These are phyloP conservation scores for Ormia ochracea DNA, from an alignment of 2,888 invertebrate genomes.

Conservation along the genomic window DNA sequence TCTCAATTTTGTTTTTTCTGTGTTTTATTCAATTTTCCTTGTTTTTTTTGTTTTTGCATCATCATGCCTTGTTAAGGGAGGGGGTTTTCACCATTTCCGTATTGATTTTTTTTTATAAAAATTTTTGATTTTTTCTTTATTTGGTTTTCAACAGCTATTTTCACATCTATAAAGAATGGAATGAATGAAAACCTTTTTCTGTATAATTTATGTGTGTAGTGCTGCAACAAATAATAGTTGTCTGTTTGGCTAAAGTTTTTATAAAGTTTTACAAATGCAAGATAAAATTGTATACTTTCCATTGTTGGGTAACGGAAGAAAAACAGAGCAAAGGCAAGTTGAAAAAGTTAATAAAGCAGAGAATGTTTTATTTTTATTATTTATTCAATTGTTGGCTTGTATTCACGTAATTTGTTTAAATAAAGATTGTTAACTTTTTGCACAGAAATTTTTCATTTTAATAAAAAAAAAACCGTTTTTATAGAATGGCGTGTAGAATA, in stretches of 20 bases:
- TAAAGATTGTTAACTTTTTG: conserved; percentile 25
- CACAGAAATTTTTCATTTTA: neutral
- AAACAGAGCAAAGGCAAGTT: conserved; percentile 1
- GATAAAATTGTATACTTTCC: neutral
- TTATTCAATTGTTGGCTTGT: neutral
- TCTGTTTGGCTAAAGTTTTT: conserved; percentile 45
- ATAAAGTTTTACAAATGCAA: neutral
- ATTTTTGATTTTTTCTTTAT: neutral
- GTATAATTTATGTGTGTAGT: neutral
- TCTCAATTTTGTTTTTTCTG: neutral
- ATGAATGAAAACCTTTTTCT: conserved; percentile 2
- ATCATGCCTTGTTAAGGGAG: neutral
- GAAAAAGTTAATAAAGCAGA: conserved; percentile 37
- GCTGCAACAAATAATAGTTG: conserved; percentile 40
- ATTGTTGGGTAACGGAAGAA: conserved; percentile 24
- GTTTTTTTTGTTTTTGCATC: neutral
- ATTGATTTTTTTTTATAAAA: conserved; percentile 37
- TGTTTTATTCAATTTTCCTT: neutral
- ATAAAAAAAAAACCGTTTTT: too few relatives aligned
- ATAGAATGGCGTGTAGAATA: too few relatives aligned
- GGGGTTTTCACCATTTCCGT: conserved; percentile 36
- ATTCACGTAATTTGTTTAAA: neutral
- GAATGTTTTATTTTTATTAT: neutral
- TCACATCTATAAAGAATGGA: conserved; percentile 17
- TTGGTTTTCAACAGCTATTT: conserved; percentile 6